Conservation (phyloP, 1,140 invertebrate species). For the Euwallacea similis region DNA sequence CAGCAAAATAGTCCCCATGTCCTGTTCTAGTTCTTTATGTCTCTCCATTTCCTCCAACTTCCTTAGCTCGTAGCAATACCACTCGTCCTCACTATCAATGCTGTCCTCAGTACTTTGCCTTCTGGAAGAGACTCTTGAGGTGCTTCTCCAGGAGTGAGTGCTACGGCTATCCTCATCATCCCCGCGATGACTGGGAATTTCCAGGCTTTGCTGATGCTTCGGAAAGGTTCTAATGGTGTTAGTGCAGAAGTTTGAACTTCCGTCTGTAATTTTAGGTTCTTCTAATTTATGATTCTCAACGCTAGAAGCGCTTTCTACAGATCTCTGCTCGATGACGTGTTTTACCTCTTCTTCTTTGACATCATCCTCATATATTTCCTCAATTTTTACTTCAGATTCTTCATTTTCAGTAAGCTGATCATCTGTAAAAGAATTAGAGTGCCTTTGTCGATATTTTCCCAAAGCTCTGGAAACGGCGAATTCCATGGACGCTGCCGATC, state of each 20-base stretch:
- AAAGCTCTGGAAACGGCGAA: conserved; percentile 82
- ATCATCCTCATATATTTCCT: conserved; percentile 51
- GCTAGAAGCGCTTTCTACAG: conserved; percentile 54
- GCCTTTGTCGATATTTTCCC: conserved; percentile 77
- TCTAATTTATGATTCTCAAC: conserved; percentile 47
- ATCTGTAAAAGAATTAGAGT: conserved; percentile 69
- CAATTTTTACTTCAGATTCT: conserved; percentile 57
- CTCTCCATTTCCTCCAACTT: conserved; percentile 86
- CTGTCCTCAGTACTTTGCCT: conserved; percentile 90
- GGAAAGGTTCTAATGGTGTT: conserved; percentile 63
- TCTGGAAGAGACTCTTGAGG: conserved; percentile 82
- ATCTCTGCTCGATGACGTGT: conserved; percentile 51
- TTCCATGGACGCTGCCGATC: conserved; percentile 69
- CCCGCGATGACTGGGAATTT: conserved; percentile 72
- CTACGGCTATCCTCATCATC: conserved; percentile 84
- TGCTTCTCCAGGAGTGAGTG: conserved; percentile 82
- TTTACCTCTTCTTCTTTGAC: conserved; percentile 44
- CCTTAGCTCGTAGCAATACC: conserved; percentile 86
- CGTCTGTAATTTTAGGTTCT: conserved; percentile 53
- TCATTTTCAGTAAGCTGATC: conserved; percentile 62
- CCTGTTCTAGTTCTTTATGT: conserved; percentile 67
- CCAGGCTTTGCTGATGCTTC: conserved; percentile 75
- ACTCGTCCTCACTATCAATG: conserved; percentile 91
- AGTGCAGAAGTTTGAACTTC: conserved; percentile 64
- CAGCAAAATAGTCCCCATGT: conserved; percentile 62